phyloP scores from a whole-genome alignment of 1,140 invertebrate genomes.

The Acyrthosiphon pisum region DNA sequence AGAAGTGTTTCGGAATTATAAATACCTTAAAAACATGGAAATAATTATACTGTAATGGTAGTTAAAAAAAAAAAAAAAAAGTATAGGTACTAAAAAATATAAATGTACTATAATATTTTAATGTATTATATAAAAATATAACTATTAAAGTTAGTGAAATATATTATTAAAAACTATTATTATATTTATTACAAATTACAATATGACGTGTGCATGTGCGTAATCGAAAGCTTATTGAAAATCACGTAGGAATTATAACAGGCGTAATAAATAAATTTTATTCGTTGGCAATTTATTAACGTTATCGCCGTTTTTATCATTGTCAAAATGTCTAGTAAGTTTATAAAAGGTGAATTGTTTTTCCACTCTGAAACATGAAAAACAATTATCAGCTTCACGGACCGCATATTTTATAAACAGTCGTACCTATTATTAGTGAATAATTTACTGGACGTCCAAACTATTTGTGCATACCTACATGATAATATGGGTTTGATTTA shows the following conservation, averaged over 20 bases:
- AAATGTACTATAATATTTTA: too few species aligned
- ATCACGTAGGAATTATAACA: not conserved
- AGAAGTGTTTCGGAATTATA: not conserved
- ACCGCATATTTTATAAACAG: not conserved
- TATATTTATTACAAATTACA: too few species aligned
- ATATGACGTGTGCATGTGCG: too few species aligned
- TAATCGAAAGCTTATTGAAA: not conserved
- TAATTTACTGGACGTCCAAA: not conserved
- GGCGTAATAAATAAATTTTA: not conserved
- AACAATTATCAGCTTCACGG: not conserved
- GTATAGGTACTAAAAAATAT: not conserved
- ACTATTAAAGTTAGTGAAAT: too few species aligned
- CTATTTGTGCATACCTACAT: not conserved
- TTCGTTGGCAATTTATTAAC: not conserved
- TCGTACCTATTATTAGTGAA: not conserved
- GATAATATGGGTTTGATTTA: too few species aligned
- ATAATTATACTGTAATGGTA: not conserved
- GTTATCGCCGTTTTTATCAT: not conserved
- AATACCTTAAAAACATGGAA: not conserved
- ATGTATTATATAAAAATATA: too few species aligned
- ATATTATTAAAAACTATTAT: too few species aligned
- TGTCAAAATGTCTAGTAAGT: not conserved
- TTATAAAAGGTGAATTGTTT: not conserved
- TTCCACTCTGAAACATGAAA: not conserved
- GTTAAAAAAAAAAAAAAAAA: not conserved